These are phyloP conservation scores for Rapana venosa DNA, from an alignment of 2,888 invertebrate genomes.

Conservation along the genomic window DNA sequence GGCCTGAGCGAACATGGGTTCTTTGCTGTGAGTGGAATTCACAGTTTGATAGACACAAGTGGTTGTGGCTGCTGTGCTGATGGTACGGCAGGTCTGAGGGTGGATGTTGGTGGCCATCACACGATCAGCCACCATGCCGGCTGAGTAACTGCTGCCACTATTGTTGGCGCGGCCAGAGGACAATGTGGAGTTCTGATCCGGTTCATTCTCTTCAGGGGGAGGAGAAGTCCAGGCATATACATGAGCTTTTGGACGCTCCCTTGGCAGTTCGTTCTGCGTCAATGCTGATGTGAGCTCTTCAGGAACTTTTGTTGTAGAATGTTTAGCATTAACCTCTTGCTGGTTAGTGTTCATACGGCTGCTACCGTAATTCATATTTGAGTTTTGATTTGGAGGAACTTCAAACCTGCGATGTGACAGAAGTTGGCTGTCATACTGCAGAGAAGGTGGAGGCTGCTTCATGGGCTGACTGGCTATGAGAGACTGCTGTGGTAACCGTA, in stretches of 20 bases:
- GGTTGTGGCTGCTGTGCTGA: constrained; percentile 31
- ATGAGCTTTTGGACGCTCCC: constrained; percentile 58
- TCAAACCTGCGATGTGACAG: constrained; percentile 45
- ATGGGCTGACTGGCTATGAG: background rate
- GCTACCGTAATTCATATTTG: background rate
- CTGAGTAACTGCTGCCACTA: constrained; percentile 41
- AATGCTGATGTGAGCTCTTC: background rate
- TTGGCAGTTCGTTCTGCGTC: constrained; percentile 9
- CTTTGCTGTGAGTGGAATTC: background rate
- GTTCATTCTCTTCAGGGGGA: constrained; percentile 55
- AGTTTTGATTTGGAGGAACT: constrained; percentile 11
- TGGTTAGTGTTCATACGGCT: background rate
- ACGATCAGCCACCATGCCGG: constrained; percentile 32
- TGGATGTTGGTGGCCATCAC: constrained; percentile 39
- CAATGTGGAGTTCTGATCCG: constrained; percentile 49
- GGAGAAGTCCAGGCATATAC: constrained; percentile 66
- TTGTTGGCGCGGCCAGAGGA: constrained; percentile 55
- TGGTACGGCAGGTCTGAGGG: constrained; percentile 30
- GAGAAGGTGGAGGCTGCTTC: constrained; percentile 34
- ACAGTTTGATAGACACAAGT: constrained; percentile 25
- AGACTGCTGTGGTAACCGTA: constrained; percentile 26
- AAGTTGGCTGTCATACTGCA: constrained; percentile 47
- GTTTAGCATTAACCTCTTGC: constrained; percentile 36
- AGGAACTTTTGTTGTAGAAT: constrained; percentile 19
- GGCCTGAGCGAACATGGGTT: constrained; percentile 23